These are phyloP conservation scores for Lethrus apterus DNA, from an alignment of 1,140 invertebrate genomes.

Conservation along the genomic window DNA sequence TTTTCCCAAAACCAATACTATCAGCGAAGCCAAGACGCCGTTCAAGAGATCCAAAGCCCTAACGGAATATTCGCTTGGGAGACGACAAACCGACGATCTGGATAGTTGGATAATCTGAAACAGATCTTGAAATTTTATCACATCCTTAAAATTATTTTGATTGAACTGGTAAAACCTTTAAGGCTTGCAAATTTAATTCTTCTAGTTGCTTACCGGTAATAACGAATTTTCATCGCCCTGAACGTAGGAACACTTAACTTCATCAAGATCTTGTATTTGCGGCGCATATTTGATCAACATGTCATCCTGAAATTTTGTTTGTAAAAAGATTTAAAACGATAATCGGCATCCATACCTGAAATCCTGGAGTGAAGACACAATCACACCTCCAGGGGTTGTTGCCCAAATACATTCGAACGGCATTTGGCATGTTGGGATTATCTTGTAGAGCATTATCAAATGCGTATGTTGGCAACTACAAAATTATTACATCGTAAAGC, in stretches of 20 bases:
- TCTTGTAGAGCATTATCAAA: constrained; percentile 67
- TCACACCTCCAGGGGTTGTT: constrained; percentile 76
- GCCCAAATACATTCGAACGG: constrained; percentile 53
- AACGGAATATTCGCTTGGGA: constrained; percentile 45
- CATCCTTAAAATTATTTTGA: constrained; percentile 26
- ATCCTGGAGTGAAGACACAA: constrained; percentile 66
- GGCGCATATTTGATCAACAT: constrained; percentile 63
- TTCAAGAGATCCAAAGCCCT: constrained; percentile 66
- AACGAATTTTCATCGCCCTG: constrained; percentile 52
- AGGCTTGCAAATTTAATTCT: neutral
- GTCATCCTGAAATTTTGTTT: constrained; percentile 41
- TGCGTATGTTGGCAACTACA: constrained; percentile 67
- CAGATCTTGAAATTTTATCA: too few species aligned
- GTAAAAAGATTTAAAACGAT: constrained; percentile 7
- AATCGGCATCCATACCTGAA: constrained; percentile 47
- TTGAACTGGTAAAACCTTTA: neutral
- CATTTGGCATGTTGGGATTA: constrained; percentile 58
- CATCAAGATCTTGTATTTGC: constrained; percentile 57
- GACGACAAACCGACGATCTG: constrained; percentile 58
- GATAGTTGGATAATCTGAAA: constrained; percentile 61
- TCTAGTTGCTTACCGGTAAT: constrained; percentile 56
- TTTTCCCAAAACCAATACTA: constrained; percentile 63
- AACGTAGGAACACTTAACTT: constrained; percentile 55
- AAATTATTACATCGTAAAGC: constrained; percentile 14
- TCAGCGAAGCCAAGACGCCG: constrained; percentile 55